A percentile compares a stretch with the other conserved stretches of the same genome.
Conservation (phyloP, 2,888 invertebrate species). For the Eupithecia pulchellata region DNA sequence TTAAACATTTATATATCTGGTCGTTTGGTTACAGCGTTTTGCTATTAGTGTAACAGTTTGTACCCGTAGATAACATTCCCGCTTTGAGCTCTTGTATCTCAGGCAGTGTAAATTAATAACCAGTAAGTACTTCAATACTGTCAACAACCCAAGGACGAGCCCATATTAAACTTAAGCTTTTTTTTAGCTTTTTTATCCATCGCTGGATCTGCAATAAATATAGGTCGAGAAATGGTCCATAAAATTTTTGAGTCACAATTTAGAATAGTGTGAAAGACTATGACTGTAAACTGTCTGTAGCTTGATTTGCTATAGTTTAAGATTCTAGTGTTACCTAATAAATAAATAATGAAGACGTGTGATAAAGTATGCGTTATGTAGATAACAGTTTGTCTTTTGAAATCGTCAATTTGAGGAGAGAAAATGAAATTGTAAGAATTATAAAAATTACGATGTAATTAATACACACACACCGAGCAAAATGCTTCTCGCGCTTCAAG, state of each 20-base stretch:
- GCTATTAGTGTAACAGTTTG: constrained; percentile 74
- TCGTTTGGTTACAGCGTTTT: constrained; percentile 66
- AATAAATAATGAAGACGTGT: not conserved
- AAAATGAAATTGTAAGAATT: too few relatives aligned
- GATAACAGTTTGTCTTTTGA: too few relatives aligned
- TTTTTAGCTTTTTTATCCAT: not conserved
- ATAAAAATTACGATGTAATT: too few relatives aligned
- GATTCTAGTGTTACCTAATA: too few relatives aligned
- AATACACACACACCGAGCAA: too few relatives aligned
- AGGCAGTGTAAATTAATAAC: constrained; percentile 16
- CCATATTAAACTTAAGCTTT: not conserved
- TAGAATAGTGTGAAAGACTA: too few relatives aligned
- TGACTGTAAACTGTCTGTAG: too few relatives aligned
- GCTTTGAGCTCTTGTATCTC: constrained; percentile 44
- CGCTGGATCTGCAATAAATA: not conserved
- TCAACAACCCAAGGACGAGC: not conserved
- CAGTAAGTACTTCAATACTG: constrained; percentile 38
- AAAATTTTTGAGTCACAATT: not conserved
- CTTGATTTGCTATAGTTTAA: too few relatives aligned
- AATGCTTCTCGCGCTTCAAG: too few relatives aligned
- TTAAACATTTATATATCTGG: constrained; percentile 61
- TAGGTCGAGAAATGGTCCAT: not conserved
- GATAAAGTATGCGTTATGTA: not conserved
- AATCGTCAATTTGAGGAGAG: too few relatives aligned
- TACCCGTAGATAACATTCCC: constrained; percentile 72